These are phyloP conservation scores for Julus scanicus DNA, from an alignment of 2,888 invertebrate genomes.

Conservation along the genomic window DNA sequence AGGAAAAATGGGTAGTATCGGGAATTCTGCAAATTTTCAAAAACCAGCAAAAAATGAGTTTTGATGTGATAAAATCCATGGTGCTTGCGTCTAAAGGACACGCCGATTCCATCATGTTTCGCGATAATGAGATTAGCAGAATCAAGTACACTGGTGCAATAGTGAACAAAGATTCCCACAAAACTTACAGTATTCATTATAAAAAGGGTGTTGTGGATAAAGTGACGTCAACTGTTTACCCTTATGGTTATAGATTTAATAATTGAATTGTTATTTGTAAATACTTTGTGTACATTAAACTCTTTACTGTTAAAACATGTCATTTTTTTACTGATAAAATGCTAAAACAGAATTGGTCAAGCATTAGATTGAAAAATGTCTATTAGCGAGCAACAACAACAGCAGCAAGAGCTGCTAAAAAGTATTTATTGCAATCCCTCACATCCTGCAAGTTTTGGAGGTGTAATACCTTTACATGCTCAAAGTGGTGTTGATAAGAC, in stretches of 20 bases:
- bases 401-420: no score
- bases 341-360: no score
- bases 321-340: no score
- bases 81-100: slow-evolving; percentile 13
- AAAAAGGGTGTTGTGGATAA: background rate
- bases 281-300: no score
- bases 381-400: no score
- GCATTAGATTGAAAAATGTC: no score
- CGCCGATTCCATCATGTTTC: background rate
- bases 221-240: background rate
- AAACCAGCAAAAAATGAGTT: slow-evolving; percentile 59
- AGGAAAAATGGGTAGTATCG: slow-evolving; percentile 61
- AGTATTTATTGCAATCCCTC: background rate
- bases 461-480: background rate
- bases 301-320: no score
- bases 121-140: background rate
- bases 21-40: slow-evolving; percentile 61
- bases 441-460: background rate
- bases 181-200: slow-evolving; percentile 8
- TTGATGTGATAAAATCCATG: slow-evolving; percentile 59
- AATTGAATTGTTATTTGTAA: no score
- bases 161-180: background rate
- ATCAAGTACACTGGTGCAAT: background rate
- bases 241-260: background rate
- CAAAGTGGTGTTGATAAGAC: background rate